These are phyloP conservation scores for Pachyuromys duprasi DNA, from an alignment of 2,797 vertebrate genomes.

Conservation along the genomic window DNA sequence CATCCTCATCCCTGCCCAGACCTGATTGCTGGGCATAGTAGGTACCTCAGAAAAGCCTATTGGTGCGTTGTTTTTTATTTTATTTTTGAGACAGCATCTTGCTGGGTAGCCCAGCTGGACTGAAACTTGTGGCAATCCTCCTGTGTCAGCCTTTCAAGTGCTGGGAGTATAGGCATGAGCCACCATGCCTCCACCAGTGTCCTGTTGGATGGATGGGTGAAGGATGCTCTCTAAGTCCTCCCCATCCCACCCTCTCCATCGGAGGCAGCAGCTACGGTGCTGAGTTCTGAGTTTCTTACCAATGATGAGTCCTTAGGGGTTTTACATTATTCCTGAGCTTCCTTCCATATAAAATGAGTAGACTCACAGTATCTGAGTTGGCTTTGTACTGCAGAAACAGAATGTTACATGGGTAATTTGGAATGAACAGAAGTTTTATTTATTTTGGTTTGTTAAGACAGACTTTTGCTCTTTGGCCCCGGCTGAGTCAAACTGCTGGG, in stretches of 20 bases:
- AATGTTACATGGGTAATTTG: not conserved
- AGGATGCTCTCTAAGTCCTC: not conserved
- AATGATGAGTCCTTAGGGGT: not conserved
- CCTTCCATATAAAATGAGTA: not conserved
- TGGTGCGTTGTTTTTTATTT: not conserved
- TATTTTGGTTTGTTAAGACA: not conserved
- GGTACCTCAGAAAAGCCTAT: not conserved
- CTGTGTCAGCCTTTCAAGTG: not conserved
- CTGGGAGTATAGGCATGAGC: no score
- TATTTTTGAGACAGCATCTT: not conserved
- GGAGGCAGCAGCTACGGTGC: not conserved
- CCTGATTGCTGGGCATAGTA: no score
- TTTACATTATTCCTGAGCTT: not conserved
- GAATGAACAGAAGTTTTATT: not conserved
- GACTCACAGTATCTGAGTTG: not conserved
- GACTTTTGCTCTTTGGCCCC: not conserved
- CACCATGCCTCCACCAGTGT: not conserved
- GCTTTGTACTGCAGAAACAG: not conserved
- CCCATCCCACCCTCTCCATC: not conserved
- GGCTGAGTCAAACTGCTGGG: not conserved
- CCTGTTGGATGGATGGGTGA: not conserved
- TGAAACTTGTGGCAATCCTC: not conserved
- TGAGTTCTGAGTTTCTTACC: not conserved
- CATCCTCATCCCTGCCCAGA: not conserved
- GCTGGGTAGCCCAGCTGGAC: not conserved